phyloP scores from a whole-genome alignment of 2,888 invertebrate species.

The Epistrophe grossulariae region DNA sequence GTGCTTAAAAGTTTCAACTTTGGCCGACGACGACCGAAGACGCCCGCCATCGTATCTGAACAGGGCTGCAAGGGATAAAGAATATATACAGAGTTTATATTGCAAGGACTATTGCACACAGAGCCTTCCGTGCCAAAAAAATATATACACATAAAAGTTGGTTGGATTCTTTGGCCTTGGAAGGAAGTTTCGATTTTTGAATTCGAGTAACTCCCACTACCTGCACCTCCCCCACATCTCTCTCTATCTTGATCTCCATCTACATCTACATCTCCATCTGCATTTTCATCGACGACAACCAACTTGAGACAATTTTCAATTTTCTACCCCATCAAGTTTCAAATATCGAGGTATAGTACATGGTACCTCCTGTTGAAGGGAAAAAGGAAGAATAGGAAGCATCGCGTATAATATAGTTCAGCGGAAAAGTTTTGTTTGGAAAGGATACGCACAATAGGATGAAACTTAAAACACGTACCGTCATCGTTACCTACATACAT shows the following conservation, averaged over 20 bases:
- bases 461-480: conserved; percentile 10
- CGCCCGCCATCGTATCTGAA: conserved; percentile 12
- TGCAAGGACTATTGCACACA: conserved; percentile 34
- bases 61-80: background rate
- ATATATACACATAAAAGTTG: background rate
- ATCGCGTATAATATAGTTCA: conserved; percentile 14
- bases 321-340: conserved; percentile 26
- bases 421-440: conserved; percentile 34
- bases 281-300: conserved; percentile 27
- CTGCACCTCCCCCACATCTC: background rate
- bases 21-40: conserved; percentile 6
- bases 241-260: background rate
- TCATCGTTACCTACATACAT: too few species aligned
- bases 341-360: conserved; percentile 18
- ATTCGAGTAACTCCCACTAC: conserved; percentile 34
- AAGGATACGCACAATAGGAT: conserved; percentile 42
- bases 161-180: background rate
- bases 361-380: background rate
- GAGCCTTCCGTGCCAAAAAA: conserved; percentile 27
- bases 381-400: background rate
- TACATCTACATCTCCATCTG: background rate
- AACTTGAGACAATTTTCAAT: conserved; percentile 41
- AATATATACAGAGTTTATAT: background rate
- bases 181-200: conserved; percentile 14
- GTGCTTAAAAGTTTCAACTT: conserved; percentile 59